Percentiles rank a stretch among this genome's conserved stretches.
phyloP scores from a whole-genome alignment of 2,888 invertebrate species.

The Hermaeophaga mercurialis region DNA sequence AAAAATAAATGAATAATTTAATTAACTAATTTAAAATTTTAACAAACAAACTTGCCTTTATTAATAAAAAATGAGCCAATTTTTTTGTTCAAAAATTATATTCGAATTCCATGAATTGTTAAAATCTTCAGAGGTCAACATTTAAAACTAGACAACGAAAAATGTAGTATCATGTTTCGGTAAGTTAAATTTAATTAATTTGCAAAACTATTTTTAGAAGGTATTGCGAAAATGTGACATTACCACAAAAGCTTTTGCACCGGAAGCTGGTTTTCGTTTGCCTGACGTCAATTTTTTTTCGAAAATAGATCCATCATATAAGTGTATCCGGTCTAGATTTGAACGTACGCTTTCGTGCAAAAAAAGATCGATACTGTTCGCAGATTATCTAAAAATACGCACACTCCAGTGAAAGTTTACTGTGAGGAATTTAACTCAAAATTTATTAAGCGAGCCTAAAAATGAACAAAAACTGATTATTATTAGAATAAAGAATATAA shows the following conservation, averaged over 20 bases:
- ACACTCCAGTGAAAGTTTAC: background rate
- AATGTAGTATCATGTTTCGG: too few species aligned
- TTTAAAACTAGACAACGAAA: too few species aligned
- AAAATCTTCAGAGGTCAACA: too few species aligned
- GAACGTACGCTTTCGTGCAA: constrained; percentile 3
- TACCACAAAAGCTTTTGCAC: constrained; percentile 2
- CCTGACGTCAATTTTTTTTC: constrained; percentile 14
- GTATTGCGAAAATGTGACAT: too few species aligned
- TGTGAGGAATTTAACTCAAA: background rate
- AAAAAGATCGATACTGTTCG: constrained; percentile 12
- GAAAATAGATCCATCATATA: constrained; percentile 19
- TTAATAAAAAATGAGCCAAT: too few species aligned
- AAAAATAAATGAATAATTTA: too few species aligned
- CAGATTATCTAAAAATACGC: constrained; percentile 12
- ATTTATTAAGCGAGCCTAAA: background rate
- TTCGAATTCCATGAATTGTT: too few species aligned
- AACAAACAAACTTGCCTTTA: too few species aligned
- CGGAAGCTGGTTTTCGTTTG: constrained; percentile 3
- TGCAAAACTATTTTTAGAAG: too few species aligned
- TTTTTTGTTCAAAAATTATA: too few species aligned
- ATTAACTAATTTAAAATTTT: too few species aligned
- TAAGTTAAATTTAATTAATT: too few species aligned
- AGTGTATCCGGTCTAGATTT: constrained; percentile 15
- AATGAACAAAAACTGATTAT: background rate
- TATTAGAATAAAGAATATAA: background rate